Evolutionary conservation across 2,113 vertebrate species (phyloP).

Genomic region (Ammodytes dubius): DNA sequence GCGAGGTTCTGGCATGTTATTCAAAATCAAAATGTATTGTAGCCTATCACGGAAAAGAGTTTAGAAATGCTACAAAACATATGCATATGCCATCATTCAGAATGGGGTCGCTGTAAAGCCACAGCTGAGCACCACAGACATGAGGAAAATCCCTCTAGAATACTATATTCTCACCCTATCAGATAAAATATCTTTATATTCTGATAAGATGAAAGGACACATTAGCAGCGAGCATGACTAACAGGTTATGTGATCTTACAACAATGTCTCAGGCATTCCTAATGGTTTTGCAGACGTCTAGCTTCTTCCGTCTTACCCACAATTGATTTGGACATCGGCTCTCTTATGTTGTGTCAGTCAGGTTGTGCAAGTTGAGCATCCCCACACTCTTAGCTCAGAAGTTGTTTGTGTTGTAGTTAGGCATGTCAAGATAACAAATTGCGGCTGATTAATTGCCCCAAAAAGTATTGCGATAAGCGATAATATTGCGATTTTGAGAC

Average conservation of each 20-base stretch:
- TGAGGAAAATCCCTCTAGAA: neutral
- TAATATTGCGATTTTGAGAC: no score
- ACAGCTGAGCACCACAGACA: neutral
- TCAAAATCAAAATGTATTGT: neutral
- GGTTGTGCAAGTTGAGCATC: conserved; percentile 16
- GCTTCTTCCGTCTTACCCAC: neutral
- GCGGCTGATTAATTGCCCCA: neutral
- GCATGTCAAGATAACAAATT: conserved; percentile 53
- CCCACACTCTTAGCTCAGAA: neutral
- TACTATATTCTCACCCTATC: neutral
- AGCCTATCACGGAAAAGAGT: neutral
- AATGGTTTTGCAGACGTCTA: neutral
- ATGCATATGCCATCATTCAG: neutral
- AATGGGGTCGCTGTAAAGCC: neutral
- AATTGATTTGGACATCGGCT: neutral
- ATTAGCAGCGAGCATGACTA: neutral
- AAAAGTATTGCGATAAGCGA: no score
- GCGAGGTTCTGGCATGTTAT: neutral
- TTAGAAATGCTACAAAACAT: neutral
- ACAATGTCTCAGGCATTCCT: neutral
- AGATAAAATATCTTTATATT: neutral
- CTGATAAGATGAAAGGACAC: neutral
- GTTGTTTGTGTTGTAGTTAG: conserved; percentile 36
- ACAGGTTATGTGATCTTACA: neutral
- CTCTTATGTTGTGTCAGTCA: neutral